Base-by-base conservation (phyloP, 2,888 invertebrate genomes). In the Oxycera nigricornis region DNA sequence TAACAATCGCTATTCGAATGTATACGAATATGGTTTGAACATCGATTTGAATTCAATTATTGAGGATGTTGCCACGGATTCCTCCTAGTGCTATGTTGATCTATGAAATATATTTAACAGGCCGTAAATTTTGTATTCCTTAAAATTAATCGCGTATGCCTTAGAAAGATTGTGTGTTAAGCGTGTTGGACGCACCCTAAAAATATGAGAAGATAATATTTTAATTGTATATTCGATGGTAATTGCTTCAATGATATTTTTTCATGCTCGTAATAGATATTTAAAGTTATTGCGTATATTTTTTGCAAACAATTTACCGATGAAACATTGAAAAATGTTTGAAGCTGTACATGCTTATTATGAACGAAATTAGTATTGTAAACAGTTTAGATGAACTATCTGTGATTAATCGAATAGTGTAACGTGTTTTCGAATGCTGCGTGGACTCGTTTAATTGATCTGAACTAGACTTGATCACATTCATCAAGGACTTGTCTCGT, bases 31-130 rank as follows among this genome's bases (percentile, higher is more conserved):
- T 78, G 84, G 85, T 78, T 84, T 85, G 80, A 84, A 84, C 81
- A 84, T 84, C 78, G 85, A 85, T 81, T 82, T 86, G 78, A 86
- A 86, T 79, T 84, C 85, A 78, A 86, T 86, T 79, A 83, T 84
- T 80, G 85, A 86, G 81, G 85, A 85, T 81, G 83, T 84, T 78
- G 83, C 83, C 78, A 85, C 84, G 79, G 85, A 85, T 80, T 85
- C 86, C 80, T 86, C 86, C 83, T 86, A 86, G 86, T 84, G 85
- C 82, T 83, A 73, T 41, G 55, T 75, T 61, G 22, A 70, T 62
- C 70, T 41, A 62, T 77, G 31, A 75, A 75, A 72, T 28, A 57
- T 55, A 55, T 55, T 67, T 61, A 61, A 52, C 17, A 65, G 17
- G 65, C 31, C 70, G 14, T 70, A 31, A 55, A 55, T 70, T 67